Evolutionary conservation across 1,140 invertebrate species (phyloP), one percentile per base, ranked within the genome.

Genomic region (Trissolcus basalis): DNA sequence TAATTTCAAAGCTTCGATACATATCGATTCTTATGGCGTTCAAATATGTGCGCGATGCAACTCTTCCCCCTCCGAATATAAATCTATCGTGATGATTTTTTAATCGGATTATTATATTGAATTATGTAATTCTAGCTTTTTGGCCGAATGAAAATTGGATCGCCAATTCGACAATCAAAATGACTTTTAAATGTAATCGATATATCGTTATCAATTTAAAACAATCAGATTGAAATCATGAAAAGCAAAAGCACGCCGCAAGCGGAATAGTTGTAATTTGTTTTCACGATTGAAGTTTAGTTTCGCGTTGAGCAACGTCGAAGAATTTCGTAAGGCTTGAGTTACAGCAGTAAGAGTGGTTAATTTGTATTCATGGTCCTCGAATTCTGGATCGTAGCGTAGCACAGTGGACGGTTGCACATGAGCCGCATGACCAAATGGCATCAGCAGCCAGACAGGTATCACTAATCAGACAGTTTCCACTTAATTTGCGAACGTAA

Each of bases 401-500:
- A 48, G 44, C 13, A 60, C 19, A 64, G 53, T 69, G 65, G 72
- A 76, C 72, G 43, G 36, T 68, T 68, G 63, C 63, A 59, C 58
- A 58, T 41, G 55, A 64, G 60, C 47, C 43, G 51, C 54, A 65
- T n/a, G 55, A 48, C 14, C 54, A 19, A 60, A 56, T 63, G 59
- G 55, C 65, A 69, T 67, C 70, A 65, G 49, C 56, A 61, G 63
- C 32, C 72, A 81, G 83, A 84, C 79, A 82, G 81, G 77, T 80
- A 82, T 81, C 80, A 80, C 85, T 87, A 88, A 88, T 86, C 85
- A 86, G 83, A 67, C 81, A 79, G 82, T 86, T 88, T 87, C 85
- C 85, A 87, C 85, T 86, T 87, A 86, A 88, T 88, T 88, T 88
- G 84, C 83, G 78, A 60, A 58, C 80, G 81, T 88, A 88, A 88